Base-by-base conservation (phyloP, 2,113 vertebrate species). In the Malurus cyaneus region DNA sequence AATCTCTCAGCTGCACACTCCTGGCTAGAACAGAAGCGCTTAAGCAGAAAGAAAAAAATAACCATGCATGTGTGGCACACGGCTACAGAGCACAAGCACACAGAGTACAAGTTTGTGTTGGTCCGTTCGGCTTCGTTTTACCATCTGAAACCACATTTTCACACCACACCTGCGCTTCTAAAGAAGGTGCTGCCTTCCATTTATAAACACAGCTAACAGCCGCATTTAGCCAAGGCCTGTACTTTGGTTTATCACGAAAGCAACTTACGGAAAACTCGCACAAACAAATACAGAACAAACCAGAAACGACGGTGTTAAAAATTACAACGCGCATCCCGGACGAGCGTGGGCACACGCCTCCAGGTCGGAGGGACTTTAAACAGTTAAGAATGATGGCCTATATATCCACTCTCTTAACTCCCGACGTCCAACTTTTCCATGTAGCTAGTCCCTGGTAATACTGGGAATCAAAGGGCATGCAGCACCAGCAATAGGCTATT, bases 401-500 rank as follows among this genome's bases (percentile, higher is more conserved):
- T 88, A 80, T 84, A 97, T 95, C 89, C 94, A 97, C 91, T 97
- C 94, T 93, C 96, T 94, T 94, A 97, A 97, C 96, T 97, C 97
- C 94, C 76, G 90, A 93, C 14, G 52, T 96, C 96, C 96, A 97
- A 97, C 97, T 97, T 97, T 97, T 96, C 96, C 97, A 91, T 91
- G 96, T 92, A 96, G 95, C 97, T 97, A 97, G 98, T 98, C 96
- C 97, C 97, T 89, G 97, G 98, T 97, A 98, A 98, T 97, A 97
- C 98, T 80, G 86, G 97, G 98, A 98, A 98, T 98, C 98, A 97
- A 98, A 98, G 97, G 98, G 97, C 98, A 98, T 92, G 97, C 97
- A 97, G 98, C 96, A 97, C 97, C 97, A 97, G 97, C 91, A 95
- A 98, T 98, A 98, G 98, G 97, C 99, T 98, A 98, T 99, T 99